These are phyloP conservation scores for Siderastrea radians DNA, from an alignment of 92 coral and sea anemone genomes.

Conservation along the genomic window DNA sequence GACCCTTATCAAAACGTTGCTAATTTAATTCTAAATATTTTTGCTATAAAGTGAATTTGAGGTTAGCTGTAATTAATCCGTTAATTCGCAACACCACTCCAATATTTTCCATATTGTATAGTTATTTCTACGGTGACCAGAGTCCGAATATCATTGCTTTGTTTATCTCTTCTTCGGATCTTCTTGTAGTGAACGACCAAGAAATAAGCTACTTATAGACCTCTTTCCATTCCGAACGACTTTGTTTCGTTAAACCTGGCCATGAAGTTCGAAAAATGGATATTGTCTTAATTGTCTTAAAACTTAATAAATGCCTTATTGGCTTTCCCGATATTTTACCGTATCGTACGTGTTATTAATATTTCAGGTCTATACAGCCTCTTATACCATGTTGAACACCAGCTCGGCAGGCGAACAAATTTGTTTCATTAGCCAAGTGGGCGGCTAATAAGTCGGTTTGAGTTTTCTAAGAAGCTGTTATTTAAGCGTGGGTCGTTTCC, in stretches of 20 bases:
- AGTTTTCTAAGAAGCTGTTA: constrained; percentile 17
- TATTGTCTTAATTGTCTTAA: neutral
- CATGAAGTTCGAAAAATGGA: neutral
- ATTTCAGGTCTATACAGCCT: constrained; percentile 33
- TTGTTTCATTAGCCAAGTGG: constrained; percentile 37
- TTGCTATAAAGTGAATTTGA: neutral
- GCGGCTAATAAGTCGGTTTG: constrained; percentile 23
- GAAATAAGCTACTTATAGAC: neutral
- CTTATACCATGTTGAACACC: constrained; percentile 31
- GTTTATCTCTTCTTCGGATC: neutral
- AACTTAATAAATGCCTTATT: neutral
- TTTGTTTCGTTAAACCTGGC: neutral
- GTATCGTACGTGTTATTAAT: constrained; percentile 48
- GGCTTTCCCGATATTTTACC: constrained; percentile 10
- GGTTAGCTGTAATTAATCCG: neutral
- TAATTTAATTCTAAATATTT: constrained; percentile 15
- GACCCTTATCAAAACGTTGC: constrained; percentile 11
- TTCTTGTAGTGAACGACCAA: neutral
- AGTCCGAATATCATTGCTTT: neutral
- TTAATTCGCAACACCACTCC: too few species aligned
- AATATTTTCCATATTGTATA: too few species aligned
- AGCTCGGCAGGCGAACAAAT: constrained; percentile 17
- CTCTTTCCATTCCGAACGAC: neutral
- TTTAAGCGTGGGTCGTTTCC: neutral
- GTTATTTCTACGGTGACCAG: neutral